Evolutionary conservation across 2,113 vertebrate genomes (phyloP), one percentile per base, ranked within the genome.

Genomic region (Arenaria interpres): DNA sequence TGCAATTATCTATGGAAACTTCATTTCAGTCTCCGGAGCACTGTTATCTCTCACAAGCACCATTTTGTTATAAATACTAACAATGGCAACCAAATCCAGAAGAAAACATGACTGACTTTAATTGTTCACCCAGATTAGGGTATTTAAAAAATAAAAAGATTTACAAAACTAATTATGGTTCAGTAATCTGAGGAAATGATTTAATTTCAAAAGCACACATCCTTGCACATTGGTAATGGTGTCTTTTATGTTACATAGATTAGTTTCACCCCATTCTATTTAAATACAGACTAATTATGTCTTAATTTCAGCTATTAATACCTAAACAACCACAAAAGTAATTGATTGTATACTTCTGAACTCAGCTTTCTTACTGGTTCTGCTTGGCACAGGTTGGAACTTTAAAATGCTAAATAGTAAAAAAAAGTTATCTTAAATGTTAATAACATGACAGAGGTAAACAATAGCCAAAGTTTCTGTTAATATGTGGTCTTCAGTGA

Each of bases 1-100:
- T 78, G 89, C 87, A 95, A 95, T 92, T 95, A 83, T 82, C 76
- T 89, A 77, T 60, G 57, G 89, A 83, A 90, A 89, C 81, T 84
- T 86, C 59, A 48, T 57, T 89, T 88, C 3, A 18, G 84, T 51
- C 89, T 92, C 87, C 2, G 1, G 5, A 90, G 56, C 92, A 50
- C 64, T 32, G 22, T 68, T 88, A 41, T 60, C 84, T 33, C 91
- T 85, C 88, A 62, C 19, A 78, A 87, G 45, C 45, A 83, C 37
- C 11, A 37, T 88, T 95, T 95, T 80, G 60, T 66, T 91, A 48
- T 54, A 64, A 68, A 37, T 82, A 66, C 89, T 87, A 92, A 90
- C 22, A 95, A 95, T 62, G 23, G 73, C 86, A 94, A 66, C 41
- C 32, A 90, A 95, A 69, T 76, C 54, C 80, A 77, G 87, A 87